phyloP scores from a whole-genome alignment of 2,888 invertebrate genomes.

The Aproaerema taeniolella region DNA sequence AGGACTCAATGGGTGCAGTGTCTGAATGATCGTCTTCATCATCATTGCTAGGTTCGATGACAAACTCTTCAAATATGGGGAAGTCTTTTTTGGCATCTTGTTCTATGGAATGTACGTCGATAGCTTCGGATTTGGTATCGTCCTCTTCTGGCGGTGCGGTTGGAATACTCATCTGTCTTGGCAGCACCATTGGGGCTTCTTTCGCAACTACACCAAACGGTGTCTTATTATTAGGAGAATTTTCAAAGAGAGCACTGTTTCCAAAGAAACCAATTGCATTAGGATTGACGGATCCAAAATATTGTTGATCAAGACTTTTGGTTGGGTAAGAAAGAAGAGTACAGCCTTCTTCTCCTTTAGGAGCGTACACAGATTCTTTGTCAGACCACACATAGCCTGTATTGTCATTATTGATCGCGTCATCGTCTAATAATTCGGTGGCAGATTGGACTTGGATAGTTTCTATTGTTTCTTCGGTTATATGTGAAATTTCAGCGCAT shows the following conservation, averaged over 20 bases:
- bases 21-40: slow-evolving; percentile 43
- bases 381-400: too few species aligned
- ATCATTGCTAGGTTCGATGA: slow-evolving; percentile 62
- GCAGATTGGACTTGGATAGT: slow-evolving; percentile 51
- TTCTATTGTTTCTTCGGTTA: slow-evolving; percentile 55
- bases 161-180: slow-evolving; percentile 43
- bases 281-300: slow-evolving; percentile 24
- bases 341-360: not conserved
- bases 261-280: slow-evolving; percentile 40
- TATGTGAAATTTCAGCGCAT: slow-evolving; percentile 46
- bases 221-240: slow-evolving; percentile 18
- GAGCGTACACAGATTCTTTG: slow-evolving; percentile 23
- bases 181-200: slow-evolving; percentile 30
- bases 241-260: slow-evolving; percentile 23
- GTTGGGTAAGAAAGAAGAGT: not conserved
- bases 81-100: slow-evolving; percentile 65
- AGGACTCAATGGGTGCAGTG: slow-evolving; percentile 40
- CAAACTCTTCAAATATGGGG: slow-evolving; percentile 55
- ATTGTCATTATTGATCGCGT: too few species aligned
- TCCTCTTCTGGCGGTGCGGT: slow-evolving; percentile 58
- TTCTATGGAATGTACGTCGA: slow-evolving; percentile 65
- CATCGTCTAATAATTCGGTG: slow-evolving; percentile 41
- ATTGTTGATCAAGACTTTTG: slow-evolving; percentile 4
- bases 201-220: slow-evolving; percentile 33
- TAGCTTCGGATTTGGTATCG: slow-evolving; percentile 36